Conservation (phyloP, 2,797 vertebrate species). For the Gambelia wislizenii region DNA sequence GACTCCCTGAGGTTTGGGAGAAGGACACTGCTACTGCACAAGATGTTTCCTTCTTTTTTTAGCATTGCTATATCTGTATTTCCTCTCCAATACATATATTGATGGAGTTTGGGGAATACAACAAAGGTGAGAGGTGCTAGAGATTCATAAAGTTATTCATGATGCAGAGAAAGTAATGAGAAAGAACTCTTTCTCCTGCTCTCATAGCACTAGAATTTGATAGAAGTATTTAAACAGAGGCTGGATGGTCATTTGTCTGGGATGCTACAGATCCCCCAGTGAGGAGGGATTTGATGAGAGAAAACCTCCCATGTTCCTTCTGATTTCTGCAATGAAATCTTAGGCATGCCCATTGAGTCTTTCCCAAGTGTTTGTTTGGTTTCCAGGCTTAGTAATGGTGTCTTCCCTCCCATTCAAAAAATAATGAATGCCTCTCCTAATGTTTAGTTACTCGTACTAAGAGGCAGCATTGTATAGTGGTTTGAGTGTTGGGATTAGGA, state of each 20-base stretch:
- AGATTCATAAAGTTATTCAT: background rate
- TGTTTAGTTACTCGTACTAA: too few relatives aligned
- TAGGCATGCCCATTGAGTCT: background rate
- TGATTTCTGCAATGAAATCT: background rate
- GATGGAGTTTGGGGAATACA: slow-evolving; percentile 4
- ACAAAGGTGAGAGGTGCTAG: background rate
- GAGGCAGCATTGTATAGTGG: too few relatives aligned
- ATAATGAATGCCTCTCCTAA: too few relatives aligned
- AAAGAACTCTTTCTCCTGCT: background rate
- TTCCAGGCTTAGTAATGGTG: too few relatives aligned
- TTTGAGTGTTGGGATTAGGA: too few relatives aligned
- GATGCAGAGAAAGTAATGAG: background rate
- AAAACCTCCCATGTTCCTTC: background rate
- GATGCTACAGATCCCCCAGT: background rate
- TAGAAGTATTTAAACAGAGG: background rate
- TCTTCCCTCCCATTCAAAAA: too few relatives aligned
- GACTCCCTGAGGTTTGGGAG: slow-evolving; percentile 36
- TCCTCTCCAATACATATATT: slow-evolving; percentile 2
- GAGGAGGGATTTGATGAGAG: too few relatives aligned
- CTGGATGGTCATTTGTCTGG: background rate
- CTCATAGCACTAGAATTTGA: background rate
- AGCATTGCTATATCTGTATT: rapidly evolving
- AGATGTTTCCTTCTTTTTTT: background rate
- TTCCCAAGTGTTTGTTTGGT: background rate
- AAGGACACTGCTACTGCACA: slow-evolving; percentile 20